Evolutionary conservation across 2,888 invertebrate species (phyloP).

Genomic region (Clepsis dumicolana): DNA sequence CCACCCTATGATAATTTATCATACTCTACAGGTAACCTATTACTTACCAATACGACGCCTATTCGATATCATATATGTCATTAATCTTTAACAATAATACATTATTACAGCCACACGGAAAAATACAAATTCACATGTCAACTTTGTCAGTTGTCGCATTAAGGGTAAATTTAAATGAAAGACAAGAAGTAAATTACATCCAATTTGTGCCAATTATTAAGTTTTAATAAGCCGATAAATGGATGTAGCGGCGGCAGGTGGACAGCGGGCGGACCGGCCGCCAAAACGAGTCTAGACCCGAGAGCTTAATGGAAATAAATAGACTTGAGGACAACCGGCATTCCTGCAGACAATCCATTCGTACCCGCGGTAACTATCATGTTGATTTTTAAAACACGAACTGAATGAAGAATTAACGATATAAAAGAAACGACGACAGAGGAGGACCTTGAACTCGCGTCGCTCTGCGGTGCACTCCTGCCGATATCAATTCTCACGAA

Average conservation of each 20-base stretch:
- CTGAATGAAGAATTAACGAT: conserved; percentile 6
- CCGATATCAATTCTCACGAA: conserved; percentile 44
- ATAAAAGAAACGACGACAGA: conserved; percentile 2
- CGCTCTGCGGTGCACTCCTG: conserved; percentile 4
- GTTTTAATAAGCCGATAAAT: conserved; percentile 59
- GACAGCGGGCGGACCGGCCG: conserved; percentile 53
- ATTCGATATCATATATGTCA: conserved; percentile 26
- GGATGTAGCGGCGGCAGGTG: conserved; percentile 46
- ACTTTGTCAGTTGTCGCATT: conserved; percentile 37
- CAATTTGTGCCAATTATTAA: conserved; percentile 63
- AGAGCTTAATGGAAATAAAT: conserved; percentile 44
- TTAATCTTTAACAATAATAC: conserved; percentile 28
- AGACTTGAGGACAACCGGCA: conserved; percentile 16
- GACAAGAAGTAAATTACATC: conserved; percentile 51
- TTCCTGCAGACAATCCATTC: conserved; percentile 33
- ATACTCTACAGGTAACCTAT: conserved; percentile 38
- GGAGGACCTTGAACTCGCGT: neutral
- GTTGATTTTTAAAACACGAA: conserved; percentile 28
- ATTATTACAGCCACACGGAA: conserved; percentile 18
- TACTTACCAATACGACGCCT: conserved; percentile 31
- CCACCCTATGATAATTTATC: conserved; percentile 22
- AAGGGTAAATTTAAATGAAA: conserved; percentile 38
- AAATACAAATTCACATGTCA: conserved; percentile 30
- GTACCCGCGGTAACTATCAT: conserved; percentile 22
- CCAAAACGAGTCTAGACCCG: conserved; percentile 54